These are phyloP conservation scores for Drosophila sechellia DNA, from an alignment of 1,140 invertebrate species.

Conservation along the genomic window DNA sequence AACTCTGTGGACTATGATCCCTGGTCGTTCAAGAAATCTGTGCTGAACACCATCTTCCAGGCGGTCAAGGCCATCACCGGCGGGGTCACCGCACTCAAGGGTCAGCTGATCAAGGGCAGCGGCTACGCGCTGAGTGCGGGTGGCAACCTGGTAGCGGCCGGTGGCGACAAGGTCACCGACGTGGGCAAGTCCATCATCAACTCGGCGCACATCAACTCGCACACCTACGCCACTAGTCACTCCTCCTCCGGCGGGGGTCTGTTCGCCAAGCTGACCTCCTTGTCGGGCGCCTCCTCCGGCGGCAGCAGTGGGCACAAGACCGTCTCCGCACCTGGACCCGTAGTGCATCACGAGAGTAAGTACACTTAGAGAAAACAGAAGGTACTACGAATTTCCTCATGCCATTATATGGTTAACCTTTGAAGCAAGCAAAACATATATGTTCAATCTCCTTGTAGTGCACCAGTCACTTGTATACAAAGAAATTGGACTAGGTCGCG, in stretches of 20 bases:
- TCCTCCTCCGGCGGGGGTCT: constrained; percentile 63
- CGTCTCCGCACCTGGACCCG: constrained; percentile 44
- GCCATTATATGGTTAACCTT: neutral
- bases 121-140: constrained; percentile 90
- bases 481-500: constrained; percentile 9
- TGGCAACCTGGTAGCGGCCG: constrained; percentile 86
- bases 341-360: constrained; percentile 80
- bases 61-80: constrained; percentile 94
- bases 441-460: neutral
- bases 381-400: too few relatives aligned
- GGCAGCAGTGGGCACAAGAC: constrained; percentile 71
- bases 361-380: constrained; percentile 16
- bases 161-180: constrained; percentile 90
- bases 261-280: constrained; percentile 74
- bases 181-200: constrained; percentile 91
- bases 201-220: constrained; percentile 88
- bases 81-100: constrained; percentile 92
- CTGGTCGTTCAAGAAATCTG: constrained; percentile 92
- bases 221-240: constrained; percentile 73
- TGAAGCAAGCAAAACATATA: neutral
- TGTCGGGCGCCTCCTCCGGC: constrained; percentile 79
- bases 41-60: constrained; percentile 91
- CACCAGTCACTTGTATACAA: neutral
- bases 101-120: constrained; percentile 92
- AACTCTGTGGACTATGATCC: constrained; percentile 87